phyloP scores from a whole-genome alignment of 2,797 vertebrate genomes.

The Sebastes miniatus region DNA sequence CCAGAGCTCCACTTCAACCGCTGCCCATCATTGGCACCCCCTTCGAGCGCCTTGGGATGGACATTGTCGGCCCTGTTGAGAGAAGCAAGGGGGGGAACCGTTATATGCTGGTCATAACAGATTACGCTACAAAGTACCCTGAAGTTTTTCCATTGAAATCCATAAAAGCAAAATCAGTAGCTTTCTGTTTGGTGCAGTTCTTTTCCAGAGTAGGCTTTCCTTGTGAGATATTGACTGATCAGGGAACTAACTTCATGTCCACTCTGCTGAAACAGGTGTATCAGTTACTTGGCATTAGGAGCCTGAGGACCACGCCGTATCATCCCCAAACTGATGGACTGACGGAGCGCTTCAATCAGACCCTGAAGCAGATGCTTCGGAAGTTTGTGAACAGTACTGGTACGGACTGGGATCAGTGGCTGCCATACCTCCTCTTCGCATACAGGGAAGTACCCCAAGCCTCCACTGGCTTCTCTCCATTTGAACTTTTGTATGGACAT shows the following conservation, averaged over 20 bases:
- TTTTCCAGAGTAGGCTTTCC: neutral
- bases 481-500: neutral
- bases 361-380: no score
- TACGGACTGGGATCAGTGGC: neutral
- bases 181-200: neutral
- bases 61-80: neutral
- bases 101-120: neutral
- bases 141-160: neutral
- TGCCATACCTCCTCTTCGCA: neutral
- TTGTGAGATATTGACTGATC: constrained; percentile 4
- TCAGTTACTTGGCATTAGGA: no score
- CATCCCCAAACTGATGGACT: neutral
- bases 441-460: neutral
- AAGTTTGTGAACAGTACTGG: neutral
- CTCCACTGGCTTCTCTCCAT: neutral
- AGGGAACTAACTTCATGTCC: neutral
- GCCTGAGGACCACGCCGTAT: neutral
- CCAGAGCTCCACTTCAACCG: neutral
- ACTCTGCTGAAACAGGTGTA: neutral
- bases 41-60: neutral
- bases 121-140: neutral
- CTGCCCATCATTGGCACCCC: neutral
- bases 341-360: neutral
- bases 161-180: neutral
- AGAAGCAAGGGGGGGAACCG: neutral